Evolutionary conservation across 1,140 invertebrate genomes (phyloP), one percentile per base, ranked within the genome.

Genomic region (Ceratina australensis): DNA sequence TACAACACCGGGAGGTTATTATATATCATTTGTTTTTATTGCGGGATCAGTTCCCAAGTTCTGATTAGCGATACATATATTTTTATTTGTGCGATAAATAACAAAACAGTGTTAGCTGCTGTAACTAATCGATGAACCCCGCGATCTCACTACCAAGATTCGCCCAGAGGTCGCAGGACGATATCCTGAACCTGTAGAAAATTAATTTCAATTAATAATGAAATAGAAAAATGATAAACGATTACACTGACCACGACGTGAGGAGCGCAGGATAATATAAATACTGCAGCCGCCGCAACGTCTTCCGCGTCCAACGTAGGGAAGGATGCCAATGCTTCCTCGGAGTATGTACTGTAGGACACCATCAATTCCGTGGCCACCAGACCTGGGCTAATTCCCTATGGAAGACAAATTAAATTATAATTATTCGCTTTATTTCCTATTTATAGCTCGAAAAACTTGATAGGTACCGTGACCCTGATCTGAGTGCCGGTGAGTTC

Each of bases 401-500:
- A 66, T 0, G 64, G 15, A 15, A 74, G 67, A 72, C 3, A 72
- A 84, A 16, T 49, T 16, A 20, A 61, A 1, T 47, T 33, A 50
- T 50, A 13, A 42, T 49, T 15, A 16, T 42, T 20, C 12, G 4
- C 13, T 33, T 15, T 7, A 33, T 20, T 22, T 22, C 12, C 20
- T 42, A 8, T 0, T 7, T 42, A 22, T 22, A 15, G 0, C 16
- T 65, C n/a, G 1, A n/a, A 33, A n/a, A 63, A 33, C 20, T 18
- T 16, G 42, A 60, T 47, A 13, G 4, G 0, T 82, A 89, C 89
- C 77, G 87, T 86, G 26, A 89, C 83, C 10, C 88, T 87, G 71
- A 89, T 89, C 54, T 91, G 91, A 63, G 90, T 89, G 77, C 88
- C 89, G 60, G 90, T 86, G 66, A 95, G 91, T 87, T 95, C 95